Evolutionary conservation across 1,140 invertebrate genomes (phyloP).

Genomic region (Argopecten irradians): DNA sequence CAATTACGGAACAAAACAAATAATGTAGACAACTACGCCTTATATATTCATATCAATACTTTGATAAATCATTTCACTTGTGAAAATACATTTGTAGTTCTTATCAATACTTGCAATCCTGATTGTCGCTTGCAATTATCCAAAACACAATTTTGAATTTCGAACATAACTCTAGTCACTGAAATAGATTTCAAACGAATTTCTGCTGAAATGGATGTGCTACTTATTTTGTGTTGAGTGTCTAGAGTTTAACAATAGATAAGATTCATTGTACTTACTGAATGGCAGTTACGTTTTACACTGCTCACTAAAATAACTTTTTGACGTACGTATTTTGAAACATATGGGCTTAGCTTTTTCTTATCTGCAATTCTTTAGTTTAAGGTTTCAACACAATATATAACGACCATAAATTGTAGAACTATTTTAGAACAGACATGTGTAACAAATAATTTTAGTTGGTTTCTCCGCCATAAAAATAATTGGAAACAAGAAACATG

Average conservation of each 20-base stretch:
- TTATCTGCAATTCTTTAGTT: slow-evolving; percentile 12
- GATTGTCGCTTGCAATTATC: neutral
- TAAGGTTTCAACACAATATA: slow-evolving; percentile 3
- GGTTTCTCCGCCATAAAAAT: slow-evolving; percentile 10
- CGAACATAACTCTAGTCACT: neutral
- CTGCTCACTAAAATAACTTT: slow-evolving; percentile 17
- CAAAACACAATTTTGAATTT: neutral
- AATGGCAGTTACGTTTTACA: neutral
- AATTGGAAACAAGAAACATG: neutral
- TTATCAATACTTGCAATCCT: neutral
- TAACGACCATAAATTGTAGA: neutral
- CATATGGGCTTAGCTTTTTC: neutral
- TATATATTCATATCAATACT: too few species aligned
- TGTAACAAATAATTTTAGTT: neutral
- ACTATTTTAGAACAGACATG: neutral
- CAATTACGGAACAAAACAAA: too few species aligned
- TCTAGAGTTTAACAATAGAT: neutral
- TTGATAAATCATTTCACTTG: too few species aligned
- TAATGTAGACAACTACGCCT: too few species aligned
- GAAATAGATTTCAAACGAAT: neutral
- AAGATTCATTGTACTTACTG: neutral
- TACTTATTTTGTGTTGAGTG: neutral
- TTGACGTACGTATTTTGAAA: slow-evolving; percentile 7
- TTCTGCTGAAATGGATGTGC: neutral
- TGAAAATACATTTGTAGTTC: neutral